These are phyloP conservation scores for Phragmatobia fuliginosa DNA, from an alignment of 2,888 invertebrate species.

Conservation along the genomic window DNA sequence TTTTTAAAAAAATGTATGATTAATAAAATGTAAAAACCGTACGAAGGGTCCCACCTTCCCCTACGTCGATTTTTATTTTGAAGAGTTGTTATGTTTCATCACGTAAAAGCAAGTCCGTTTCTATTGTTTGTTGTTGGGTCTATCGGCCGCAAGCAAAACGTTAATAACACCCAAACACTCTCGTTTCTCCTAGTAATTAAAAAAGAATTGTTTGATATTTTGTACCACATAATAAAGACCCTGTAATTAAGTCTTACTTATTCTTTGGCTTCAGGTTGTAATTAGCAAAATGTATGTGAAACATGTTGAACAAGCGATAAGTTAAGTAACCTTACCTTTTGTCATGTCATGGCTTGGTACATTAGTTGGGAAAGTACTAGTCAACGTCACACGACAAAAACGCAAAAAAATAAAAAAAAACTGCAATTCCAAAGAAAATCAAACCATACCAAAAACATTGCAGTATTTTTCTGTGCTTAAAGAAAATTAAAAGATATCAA, in stretches of 20 bases:
- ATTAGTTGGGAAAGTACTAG: background rate
- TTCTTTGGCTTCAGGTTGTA: background rate
- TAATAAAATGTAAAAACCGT: too few relatives aligned
- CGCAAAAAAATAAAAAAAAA: background rate
- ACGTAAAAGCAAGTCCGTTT: too few relatives aligned
- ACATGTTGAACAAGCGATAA: background rate
- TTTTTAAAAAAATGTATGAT: too few relatives aligned
- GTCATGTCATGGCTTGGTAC: background rate
- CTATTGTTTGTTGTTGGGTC: too few relatives aligned
- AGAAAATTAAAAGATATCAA: too few relatives aligned
- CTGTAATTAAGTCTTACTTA: background rate
- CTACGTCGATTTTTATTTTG: too few relatives aligned
- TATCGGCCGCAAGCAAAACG: background rate
- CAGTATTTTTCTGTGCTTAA: too few relatives aligned
- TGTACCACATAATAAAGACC: too few relatives aligned
- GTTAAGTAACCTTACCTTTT: background rate
- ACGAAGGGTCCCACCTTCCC: too few relatives aligned
- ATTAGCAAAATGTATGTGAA: background rate
- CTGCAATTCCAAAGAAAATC: background rate
- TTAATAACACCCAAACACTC: background rate
- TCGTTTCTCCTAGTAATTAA: background rate
- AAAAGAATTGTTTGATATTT: background rate
- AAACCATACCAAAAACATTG: too few relatives aligned
- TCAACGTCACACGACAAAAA: background rate
- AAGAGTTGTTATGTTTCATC: too few relatives aligned